Evolutionary conservation across 2,888 invertebrate species (phyloP).

Genomic region (Macrosoma leucophasiata): DNA sequence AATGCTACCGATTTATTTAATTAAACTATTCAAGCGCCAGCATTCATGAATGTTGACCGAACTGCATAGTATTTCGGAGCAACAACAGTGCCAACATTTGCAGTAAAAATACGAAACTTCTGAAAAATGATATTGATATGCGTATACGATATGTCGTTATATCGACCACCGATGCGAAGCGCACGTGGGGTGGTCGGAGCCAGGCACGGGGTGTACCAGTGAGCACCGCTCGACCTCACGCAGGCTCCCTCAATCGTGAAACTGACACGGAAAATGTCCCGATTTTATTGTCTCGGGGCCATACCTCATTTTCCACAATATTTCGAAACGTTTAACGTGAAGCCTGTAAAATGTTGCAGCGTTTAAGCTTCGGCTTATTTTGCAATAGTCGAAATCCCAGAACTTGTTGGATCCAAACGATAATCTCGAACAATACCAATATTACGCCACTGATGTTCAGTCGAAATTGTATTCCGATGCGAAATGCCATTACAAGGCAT

Average conservation of each 20-base stretch:
- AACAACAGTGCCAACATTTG: no score
- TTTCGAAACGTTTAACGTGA: no score
- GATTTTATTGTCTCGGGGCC: slow-evolving; percentile 21
- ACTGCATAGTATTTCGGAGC: no score
- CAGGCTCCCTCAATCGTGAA: slow-evolving; percentile 41
- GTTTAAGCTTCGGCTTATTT: no score
- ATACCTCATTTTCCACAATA: no score
- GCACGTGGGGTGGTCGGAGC: slow-evolving; percentile 52
- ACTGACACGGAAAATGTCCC: slow-evolving; percentile 43
- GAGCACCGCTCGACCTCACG: slow-evolving; percentile 49
- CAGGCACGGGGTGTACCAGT: slow-evolving; percentile 53
- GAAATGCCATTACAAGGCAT: slow-evolving; percentile 58
- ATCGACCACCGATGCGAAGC: slow-evolving; percentile 42
- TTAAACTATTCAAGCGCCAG: no score
- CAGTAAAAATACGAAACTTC: slow-evolving; percentile 6
- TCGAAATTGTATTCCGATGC: no score
- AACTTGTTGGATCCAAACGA: slow-evolving; percentile 29
- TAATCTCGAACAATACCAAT: slow-evolving; percentile 50
- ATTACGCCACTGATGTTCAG: slow-evolving; percentile 55
- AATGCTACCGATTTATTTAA: slow-evolving; percentile 4
- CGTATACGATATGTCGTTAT: slow-evolving; percentile 33
- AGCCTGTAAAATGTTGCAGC: no score
- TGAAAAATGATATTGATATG: no score
- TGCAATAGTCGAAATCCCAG: slow-evolving; percentile 9
- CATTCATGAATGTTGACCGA: no score